Conservation (phyloP, 2,113 vertebrate species). For the Argyrosomus japonicus region DNA sequence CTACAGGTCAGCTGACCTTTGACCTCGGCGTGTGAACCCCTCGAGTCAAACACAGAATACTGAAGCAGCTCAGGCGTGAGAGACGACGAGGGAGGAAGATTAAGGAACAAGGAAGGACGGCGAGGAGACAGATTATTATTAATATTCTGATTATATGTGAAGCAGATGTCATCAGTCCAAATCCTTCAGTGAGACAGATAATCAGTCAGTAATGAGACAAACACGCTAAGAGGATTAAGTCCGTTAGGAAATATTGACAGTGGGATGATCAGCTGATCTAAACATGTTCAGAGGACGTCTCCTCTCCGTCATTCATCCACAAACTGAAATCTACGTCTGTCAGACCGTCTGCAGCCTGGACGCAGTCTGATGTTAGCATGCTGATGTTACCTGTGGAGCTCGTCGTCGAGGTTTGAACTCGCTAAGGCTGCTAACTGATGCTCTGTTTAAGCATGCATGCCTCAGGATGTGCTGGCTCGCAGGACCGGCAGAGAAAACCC, state of each 20-base stretch:
- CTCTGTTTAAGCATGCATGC: background rate
- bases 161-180: background rate
- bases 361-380: no score
- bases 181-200: background rate
- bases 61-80: constrained; percentile 16
- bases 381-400: background rate
- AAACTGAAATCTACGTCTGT: no score
- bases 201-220: constrained; percentile 29
- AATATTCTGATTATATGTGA: background rate
- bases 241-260: constrained; percentile 18
- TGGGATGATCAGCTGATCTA: constrained; percentile 1
- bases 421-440: constrained; percentile 23
- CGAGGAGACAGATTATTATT: background rate
- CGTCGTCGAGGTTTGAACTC: background rate
- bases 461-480: constrained; percentile 4
- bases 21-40: constrained; percentile 19
- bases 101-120: background rate
- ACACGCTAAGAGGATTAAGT: constrained; percentile 47
- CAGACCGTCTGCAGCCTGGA: no score
- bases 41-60: constrained; percentile 34
- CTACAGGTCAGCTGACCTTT: constrained; percentile 26
- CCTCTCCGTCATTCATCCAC: background rate
- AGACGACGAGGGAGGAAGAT: background rate
- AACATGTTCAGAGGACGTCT: background rate
- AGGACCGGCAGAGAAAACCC: background rate